Conservation (phyloP, 2,113 vertebrate species). For the Chaenocephalus aceratus region DNA sequence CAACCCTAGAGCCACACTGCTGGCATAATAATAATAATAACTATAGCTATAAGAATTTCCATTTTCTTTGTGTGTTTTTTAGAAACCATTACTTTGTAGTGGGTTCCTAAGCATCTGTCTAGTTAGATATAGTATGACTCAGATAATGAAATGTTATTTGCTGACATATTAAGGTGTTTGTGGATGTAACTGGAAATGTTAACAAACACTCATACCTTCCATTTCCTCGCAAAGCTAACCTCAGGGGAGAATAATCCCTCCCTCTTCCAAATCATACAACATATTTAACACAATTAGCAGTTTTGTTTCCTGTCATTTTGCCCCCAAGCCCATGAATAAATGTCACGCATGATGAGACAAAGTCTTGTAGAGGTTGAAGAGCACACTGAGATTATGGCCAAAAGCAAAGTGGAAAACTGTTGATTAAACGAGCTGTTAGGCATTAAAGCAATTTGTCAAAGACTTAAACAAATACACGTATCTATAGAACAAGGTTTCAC, state of each 20-base stretch:
- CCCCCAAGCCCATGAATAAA: conserved; percentile 36
- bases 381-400: conserved; percentile 2
- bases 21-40: not conserved
- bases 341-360: conserved; percentile 22
- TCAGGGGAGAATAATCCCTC: conserved; percentile 16
- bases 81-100: not conserved
- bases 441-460: not conserved
- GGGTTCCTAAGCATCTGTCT: not conserved
- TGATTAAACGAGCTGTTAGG: not conserved
- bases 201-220: conserved; percentile 6
- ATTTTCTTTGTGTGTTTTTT: not conserved
- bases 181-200: not conserved
- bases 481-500: not conserved
- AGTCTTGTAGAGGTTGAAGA: conserved; percentile 13
- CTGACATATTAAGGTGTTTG: not conserved
- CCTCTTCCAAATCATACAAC: not conserved
- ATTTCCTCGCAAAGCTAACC: conserved; percentile 24
- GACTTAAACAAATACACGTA: not conserved
- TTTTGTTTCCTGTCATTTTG: conserved; percentile 17
- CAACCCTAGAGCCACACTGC: not conserved
- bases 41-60: not conserved
- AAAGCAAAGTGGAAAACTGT: not conserved
- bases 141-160: not conserved
- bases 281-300: conserved; percentile 31
- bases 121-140: not conserved